These are phyloP conservation scores for Drosophila truncata DNA, from an alignment of 1,140 invertebrate species.

Conservation along the genomic window DNA sequence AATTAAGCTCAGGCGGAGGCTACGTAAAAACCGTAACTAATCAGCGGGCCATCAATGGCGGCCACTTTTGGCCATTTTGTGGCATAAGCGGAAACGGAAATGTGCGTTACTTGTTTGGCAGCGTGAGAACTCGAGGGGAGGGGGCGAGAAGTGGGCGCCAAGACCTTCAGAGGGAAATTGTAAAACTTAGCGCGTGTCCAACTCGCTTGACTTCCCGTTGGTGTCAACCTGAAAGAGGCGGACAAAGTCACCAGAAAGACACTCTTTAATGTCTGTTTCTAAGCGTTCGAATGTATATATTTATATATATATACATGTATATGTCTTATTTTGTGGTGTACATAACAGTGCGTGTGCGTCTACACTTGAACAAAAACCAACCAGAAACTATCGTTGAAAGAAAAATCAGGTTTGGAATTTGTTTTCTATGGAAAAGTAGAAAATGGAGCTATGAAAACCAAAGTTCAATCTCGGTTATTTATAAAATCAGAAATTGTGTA, in stretches of 20 bases:
- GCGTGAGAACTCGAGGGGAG: constrained; percentile 18
- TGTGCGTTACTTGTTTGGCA: constrained; percentile 57
- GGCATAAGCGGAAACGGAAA: constrained; percentile 66
- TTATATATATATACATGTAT: constrained; percentile 8
- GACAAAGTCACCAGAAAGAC: constrained; percentile 33
- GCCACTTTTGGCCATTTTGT: constrained; percentile 51
- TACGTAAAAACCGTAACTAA: constrained; percentile 46
- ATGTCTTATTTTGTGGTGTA: constrained; percentile 26
- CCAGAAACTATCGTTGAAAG: neutral
- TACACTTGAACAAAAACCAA: neutral
- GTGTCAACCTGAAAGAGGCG: constrained; percentile 30
- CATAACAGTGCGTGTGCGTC: constrained; percentile 28
- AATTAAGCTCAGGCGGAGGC: constrained; percentile 42
- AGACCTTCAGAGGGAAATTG: constrained; percentile 74
- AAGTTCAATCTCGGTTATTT: neutral
- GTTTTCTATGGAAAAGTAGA: neutral
- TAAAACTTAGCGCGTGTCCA: constrained; percentile 72
- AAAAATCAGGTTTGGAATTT: neutral
- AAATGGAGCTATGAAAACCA: neutral
- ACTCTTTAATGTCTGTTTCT: constrained; percentile 33
- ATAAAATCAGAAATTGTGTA: neutral
- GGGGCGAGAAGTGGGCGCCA: constrained; percentile 26
- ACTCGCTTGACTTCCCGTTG: constrained; percentile 70
- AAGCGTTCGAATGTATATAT: constrained; percentile 1
- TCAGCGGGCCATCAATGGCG: constrained; percentile 50